Evolutionary conservation across 2,888 invertebrate species (phyloP), one percentile per base, ranked within the genome.

Genomic region (Macropis europaea): DNA sequence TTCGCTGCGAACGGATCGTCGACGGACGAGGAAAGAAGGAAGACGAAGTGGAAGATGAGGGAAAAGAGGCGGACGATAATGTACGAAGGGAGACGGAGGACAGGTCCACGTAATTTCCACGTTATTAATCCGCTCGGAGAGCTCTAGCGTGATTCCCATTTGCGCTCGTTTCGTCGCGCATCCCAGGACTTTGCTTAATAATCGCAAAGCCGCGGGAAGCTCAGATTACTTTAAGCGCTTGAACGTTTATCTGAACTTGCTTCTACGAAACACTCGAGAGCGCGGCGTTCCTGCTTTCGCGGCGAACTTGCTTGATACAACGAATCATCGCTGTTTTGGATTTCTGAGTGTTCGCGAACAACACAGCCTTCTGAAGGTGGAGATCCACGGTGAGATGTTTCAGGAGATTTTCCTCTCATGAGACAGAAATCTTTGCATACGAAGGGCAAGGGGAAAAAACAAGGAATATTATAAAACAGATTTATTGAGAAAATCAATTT

Each of bases 81-180:
- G 38, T 17, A 5, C 5, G 50, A 15, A 38, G 45, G 24, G 48
- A 17, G 40, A 38, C 15, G 47, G 15, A 24, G 42, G 61, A 48
- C 54, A 47, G 69, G 43, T 47, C 47, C 63, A 22, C 64, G 54
- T 79, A 76, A 79, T 76, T 79, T 79, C 71, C 64, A 71, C 64
- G 68, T 79, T 79, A 79, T 79, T 79, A 79, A 79, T 79, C 74
- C 61, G 69, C 66, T 48, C 67, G n/a, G n/a, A 43, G 69, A 42
- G 38, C 42, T 53, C 40, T 17, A 26, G 43, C 42, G 67, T 70
- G n/a, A 64, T 69, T 74, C 73, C 45, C 72, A 69, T 73, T 79
- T 59, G 52, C 67, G 48, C 62, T 57, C 63, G 72, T 73, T 68
- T 73, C 62, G 48, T 54, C 74, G 70, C 73, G 56, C 59, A 79